Evolutionary conservation across 2,797 vertebrate genomes (phyloP), one percentile per base, ranked within the genome.

Genomic region (Lacerta agilis): DNA sequence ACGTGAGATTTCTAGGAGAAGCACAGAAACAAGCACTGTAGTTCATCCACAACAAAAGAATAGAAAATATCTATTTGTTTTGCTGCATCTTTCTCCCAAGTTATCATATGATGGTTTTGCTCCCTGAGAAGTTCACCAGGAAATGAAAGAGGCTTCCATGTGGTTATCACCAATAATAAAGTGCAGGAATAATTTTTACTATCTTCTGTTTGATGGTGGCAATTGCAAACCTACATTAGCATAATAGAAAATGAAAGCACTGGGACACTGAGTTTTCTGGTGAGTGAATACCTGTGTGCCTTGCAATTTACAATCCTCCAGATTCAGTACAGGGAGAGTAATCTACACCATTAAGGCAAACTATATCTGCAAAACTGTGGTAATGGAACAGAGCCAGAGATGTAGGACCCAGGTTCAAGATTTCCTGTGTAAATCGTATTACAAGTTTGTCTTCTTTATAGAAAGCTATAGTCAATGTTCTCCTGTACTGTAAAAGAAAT

Each of bases 261-360:
- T 25, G 45, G 64, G 58, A 81, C 18, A 36, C 38, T 71, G 36
- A 84, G 49, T 29, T 79, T 79, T 66, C 38, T 66, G 66, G 85
- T 45, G 84, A 73, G 82, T 41, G 82, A 73, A 94, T 87, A 17
- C 72, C 0, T 49, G 3, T 10, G 66, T 58, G 10, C 18, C 61
- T 41, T 88, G 55, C 80, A 88, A 20, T 49, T 89, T 75, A 76
- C 89, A 78, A 18, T n/a, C 1, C 82, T 71, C 29, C 17, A 75
- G 55, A 89, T 83, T 82, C 80, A 79, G n/a, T 43, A 80, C 0
- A 25, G 33, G 8, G 17, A 3, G 4, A 73, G 13, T 5, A 13
- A 0, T 43, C 67, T 88, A 43, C 61, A 85, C 55, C 83, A 75
- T 79, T 49, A 85, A 90, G 45, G 64, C 80, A 82, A 90, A 90